These are phyloP conservation scores for Kobus ellipsiprymnus DNA, from an alignment of 2,113 vertebrate species.

Conservation along the genomic window DNA sequence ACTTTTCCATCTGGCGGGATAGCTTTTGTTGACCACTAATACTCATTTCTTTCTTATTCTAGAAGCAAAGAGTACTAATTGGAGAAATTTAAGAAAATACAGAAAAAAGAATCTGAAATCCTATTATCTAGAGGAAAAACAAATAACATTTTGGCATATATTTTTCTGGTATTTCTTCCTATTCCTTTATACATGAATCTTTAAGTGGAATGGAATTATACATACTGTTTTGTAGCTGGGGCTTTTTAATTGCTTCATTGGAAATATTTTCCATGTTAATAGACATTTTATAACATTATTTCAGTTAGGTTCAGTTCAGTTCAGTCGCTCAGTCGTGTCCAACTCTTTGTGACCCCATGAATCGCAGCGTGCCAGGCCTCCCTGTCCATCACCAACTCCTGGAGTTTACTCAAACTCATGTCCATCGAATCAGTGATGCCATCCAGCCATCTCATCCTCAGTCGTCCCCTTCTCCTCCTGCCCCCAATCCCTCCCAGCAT, in stretches of 20 bases:
- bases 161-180: background rate
- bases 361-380: too few species aligned
- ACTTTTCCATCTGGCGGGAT: background rate
- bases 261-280: background rate
- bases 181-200: background rate
- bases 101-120: background rate
- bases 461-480: too few species aligned
- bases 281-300: background rate
- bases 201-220: background rate
- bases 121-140: background rate
- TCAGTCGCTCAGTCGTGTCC: too few species aligned
- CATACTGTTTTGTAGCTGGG: background rate
- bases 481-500: too few species aligned
- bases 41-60: background rate
- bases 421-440: too few species aligned
- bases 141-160: background rate
- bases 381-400: too few species aligned
- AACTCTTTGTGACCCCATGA: too few species aligned
- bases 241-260: background rate
- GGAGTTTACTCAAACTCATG: too few species aligned
- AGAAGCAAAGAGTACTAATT: background rate
- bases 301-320: too few species aligned
- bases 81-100: constrained; percentile 23
- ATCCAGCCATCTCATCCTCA: too few species aligned
- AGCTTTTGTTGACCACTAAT: background rate